Evolutionary conservation across 2,797 vertebrate genomes (phyloP), one percentile per base, ranked within the genome.

Genomic region (Pampus argenteus): DNA sequence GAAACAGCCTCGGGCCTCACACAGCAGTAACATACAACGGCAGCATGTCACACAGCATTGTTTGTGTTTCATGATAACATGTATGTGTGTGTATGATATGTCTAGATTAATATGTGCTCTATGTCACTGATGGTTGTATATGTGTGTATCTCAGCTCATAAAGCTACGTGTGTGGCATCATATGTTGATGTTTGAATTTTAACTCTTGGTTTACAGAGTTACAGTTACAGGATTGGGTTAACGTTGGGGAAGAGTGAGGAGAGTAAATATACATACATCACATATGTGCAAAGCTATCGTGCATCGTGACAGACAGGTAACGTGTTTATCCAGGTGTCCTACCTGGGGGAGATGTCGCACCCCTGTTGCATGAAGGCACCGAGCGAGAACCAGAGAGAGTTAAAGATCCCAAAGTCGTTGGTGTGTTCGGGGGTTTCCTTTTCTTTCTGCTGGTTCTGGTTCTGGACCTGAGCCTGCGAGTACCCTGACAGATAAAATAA

Each of bases 341-440:
- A 95, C 96, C 82, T 94, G 76, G 90, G 96, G 25, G 87, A 97
- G 88, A 86, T 97, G 92, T 95, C 97, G 86, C 89, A 96, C 64
- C 93, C 95, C 90, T 91, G 92, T 85, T 91, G 91, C 94, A 88
- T 87, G 87, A 93, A 96, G 58, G 49, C 89, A 14, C 77, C 81
- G 0, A 95, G 91, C 0, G 94, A 95, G 83, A 95, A 95, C 94
- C 94, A 95, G 5, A 95, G 89, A 9, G 93, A 94, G 71, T 95
- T 95, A 36, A 95, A 95, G 89, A 95, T 84, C 49, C 95, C 95
- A 75, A 95, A 95, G 85, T 93, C 94, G 2, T 95, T 92, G 83
- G 88, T 94, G 89, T 94, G 79, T 50, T 95, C 93, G 7, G 84
- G 90, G 44, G 77, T 55, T 50, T 94, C 88, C 88, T 94, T 90